phyloP scores from a whole-genome alignment of 2,888 invertebrate genomes.

The Toxonevra muliebris region DNA sequence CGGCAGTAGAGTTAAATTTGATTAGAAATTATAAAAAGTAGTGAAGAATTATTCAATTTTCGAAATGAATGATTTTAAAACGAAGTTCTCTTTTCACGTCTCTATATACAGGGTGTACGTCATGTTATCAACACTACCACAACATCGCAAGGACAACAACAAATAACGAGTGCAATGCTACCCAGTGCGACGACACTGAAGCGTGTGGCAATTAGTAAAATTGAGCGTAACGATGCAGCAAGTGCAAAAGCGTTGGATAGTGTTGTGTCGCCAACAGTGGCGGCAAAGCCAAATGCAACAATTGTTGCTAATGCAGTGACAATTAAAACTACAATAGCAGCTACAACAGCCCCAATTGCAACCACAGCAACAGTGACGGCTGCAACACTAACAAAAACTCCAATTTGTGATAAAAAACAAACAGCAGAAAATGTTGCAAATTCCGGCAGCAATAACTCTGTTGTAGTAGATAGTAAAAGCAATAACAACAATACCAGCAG shows the following conservation, averaged over 20 bases:
- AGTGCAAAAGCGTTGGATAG: slow-evolving; percentile 35
- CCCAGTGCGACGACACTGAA: slow-evolving; percentile 61
- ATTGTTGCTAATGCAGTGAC: slow-evolving; percentile 9
- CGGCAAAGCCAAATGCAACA: slow-evolving; percentile 17
- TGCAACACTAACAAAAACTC: background rate
- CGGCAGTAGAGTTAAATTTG: too few species aligned
- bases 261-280: slow-evolving; percentile 34
- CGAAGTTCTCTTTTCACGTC: too few species aligned
- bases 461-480: slow-evolving; percentile 14
- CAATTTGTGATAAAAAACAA: slow-evolving; percentile 10
- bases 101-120: too few species aligned
- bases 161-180: slow-evolving; percentile 63
- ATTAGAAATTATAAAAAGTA: too few species aligned
- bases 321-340: slow-evolving; percentile 30
- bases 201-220: slow-evolving; percentile 51
- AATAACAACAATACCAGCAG: slow-evolving; percentile 31
- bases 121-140: too few species aligned
- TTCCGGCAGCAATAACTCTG: slow-evolving; percentile 24
- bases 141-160: slow-evolving; percentile 38
- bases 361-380: slow-evolving; percentile 25
- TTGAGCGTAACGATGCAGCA: slow-evolving; percentile 37
- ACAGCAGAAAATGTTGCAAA: background rate
- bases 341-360: slow-evolving; percentile 18
- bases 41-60: too few species aligned
- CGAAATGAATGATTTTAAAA: too few species aligned